A percentile compares a stretch with the other conserved stretches of the same genome.
phyloP scores from a whole-genome alignment of 2,888 invertebrate species.

The Phortica magna region DNA sequence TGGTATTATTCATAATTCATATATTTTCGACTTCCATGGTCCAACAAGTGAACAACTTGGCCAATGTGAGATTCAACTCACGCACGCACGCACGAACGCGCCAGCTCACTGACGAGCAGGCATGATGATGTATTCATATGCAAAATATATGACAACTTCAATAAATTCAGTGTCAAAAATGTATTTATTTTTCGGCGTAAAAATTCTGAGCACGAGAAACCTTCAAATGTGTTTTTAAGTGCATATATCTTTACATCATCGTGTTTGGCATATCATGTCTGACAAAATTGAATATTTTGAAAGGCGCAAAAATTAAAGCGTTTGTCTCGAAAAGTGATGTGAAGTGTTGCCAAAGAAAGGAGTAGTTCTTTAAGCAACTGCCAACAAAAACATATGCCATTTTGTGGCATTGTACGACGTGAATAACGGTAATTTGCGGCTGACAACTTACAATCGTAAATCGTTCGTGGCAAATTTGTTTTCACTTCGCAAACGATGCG shows the following conservation, averaged over 20 bases:
- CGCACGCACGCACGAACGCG: background rate
- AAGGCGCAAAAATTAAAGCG: background rate
- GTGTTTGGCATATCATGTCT: background rate
- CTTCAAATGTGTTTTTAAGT: constrained; percentile 21
- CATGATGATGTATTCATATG: constrained; percentile 14
- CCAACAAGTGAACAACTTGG: background rate
- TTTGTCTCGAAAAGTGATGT: background rate
- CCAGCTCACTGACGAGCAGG: background rate
- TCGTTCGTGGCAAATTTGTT: too few species aligned
- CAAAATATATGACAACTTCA: constrained; percentile 1
- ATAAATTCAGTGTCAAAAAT: background rate
- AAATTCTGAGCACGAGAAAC: background rate
- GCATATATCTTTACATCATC: constrained; percentile 21
- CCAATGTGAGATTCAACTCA: background rate
- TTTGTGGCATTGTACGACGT: too few species aligned
- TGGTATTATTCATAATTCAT: background rate
- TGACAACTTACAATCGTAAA: too few species aligned
- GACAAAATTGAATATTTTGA: background rate
- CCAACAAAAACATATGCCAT: too few species aligned
- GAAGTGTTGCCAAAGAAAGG: too few species aligned
- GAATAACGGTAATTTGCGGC: too few species aligned
- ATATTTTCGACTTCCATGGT: background rate
- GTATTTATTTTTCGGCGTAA: background rate
- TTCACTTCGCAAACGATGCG: too few species aligned
- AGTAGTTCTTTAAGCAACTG: too few species aligned